Evolutionary conservation across 2,888 invertebrate species (phyloP), one percentile per base, ranked within the genome.

Genomic region (Amiota communis): DNA sequence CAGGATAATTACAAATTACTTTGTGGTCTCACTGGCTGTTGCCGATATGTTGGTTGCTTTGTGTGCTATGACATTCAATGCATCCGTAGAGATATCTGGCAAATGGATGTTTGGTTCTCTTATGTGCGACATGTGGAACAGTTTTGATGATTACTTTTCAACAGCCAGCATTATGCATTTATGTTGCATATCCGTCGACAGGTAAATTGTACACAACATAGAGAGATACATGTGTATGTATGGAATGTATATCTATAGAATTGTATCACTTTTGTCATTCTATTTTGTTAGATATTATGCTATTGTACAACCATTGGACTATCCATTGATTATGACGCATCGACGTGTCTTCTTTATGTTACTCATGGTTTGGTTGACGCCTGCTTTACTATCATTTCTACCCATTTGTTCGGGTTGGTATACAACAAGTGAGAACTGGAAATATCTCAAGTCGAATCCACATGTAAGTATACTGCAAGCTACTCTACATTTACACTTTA

Each of bases 401-500:
- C 98, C 98, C 6, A 98, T 98, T 76, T 97, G 98, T 88, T 94
- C 97, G 90, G 97, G 96, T 36, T 96, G 97, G 95, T 98, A 98
- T 90, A 97, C 97, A 0, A 98, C 98, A 0, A 91, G 92, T 68
- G 95, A 95, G 79, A 96, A 96, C 87, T 91, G 95, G 83, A 91
- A 91, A 79, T 94, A 92, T 88, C 91, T 94, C 76, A 92, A 91
- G 88, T 91, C 91, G 79, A 92, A 94, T 86, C 94, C 94, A 1
- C 92, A 93, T 84, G 92, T 93, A 86, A 89, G 89, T 87, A 92
- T 56, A 15, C 8, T 56, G 15, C 56, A 91, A 70, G 0, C 15
- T 2, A 9, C n/a, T 46, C 8, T 23, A 46, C 9, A 13, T 48
- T 13, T 51, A 13, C 36, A 11, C 67, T 17, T 11, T 17, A 56